Conservation (phyloP, 2,113 vertebrate species). For the Prunella fulvescens region DNA sequence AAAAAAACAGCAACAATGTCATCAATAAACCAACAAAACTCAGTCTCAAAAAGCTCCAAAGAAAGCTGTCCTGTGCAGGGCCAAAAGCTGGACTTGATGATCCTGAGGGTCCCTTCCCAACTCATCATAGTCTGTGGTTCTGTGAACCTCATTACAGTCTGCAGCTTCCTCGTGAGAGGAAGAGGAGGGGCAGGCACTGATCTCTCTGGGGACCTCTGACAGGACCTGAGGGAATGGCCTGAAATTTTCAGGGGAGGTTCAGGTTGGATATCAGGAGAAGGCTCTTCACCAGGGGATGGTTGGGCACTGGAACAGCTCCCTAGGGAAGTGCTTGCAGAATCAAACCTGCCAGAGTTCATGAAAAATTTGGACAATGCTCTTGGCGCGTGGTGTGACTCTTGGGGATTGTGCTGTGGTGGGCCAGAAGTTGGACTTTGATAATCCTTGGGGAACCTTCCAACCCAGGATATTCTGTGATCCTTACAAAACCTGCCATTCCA, state of each 20-base stretch:
- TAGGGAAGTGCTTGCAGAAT: accelerated
- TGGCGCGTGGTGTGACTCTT: too few species aligned
- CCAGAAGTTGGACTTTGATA: not conserved
- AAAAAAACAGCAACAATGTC: not conserved
- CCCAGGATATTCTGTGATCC: not conserved
- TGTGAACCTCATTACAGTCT: accelerated
- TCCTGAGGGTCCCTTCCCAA: not conserved
- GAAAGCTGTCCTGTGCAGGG: not conserved
- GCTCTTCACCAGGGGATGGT: not conserved
- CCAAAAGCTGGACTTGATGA: not conserved
- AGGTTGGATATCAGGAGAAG: not conserved
- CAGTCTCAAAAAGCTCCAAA: not conserved
- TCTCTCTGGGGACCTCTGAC: too few species aligned
- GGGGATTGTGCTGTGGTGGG: not conserved
- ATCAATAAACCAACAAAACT: not conserved
- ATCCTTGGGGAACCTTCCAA: not conserved
- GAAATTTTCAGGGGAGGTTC: not conserved
- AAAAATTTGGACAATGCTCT: not conserved
- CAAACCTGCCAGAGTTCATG: not conserved
- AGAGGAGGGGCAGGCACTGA: not conserved
- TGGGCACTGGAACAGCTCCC: not conserved
- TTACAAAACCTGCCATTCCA: not conserved
- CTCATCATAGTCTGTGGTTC: not conserved
- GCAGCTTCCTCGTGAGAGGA: not conserved
- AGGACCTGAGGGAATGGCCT: not conserved